Base-by-base conservation (phyloP, 1,140 invertebrate genomes). In the Paracyclopina nana region DNA sequence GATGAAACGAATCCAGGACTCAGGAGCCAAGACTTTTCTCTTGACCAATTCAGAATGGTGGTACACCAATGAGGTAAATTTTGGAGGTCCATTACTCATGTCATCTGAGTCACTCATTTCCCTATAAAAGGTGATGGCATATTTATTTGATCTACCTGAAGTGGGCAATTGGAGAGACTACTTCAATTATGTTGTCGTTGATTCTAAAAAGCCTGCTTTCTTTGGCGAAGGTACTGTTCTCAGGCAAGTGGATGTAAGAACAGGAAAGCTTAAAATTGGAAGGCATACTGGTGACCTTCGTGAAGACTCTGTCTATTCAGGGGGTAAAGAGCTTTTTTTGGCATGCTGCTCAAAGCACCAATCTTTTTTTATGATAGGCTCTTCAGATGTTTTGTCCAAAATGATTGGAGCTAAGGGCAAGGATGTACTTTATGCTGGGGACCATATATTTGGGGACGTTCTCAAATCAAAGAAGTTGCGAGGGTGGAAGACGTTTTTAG, bases 371-470 rank as follows among this genome's bases (percentile, higher is more conserved):
- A n/a, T n/a, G n/a, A n/a, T n/a, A n/a, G 83, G 88, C 25, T 95
- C 86, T 0, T 95, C 90, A 63, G 91, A 97, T 62, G 88, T 96
- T 0, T 96, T 98, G 65, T 94, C 90, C 6, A 79, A 91, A 58
- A 69, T 98, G 56, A 91, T 98, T 57, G 84, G 88, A 29, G 87
- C 88, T 20, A 91, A 91, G 66, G 91, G 91, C 49, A 95, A 94
- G 64, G 92, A 98, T 63, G 91, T 99, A 0, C 67, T 99, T 0
- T 99, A 98, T 62, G 78, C 98, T 54, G 88, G 90, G n/a, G 94
- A 98, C 69, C 92, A 98, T 63, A 97, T 98, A 57, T 98, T 94
- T 66, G 94, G 92, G 20, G 94, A 98, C 64, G 96, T 97, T 58
- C 71, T 97, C 27, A 96, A 96, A 61, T 95, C 90, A 8, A 98